Evolutionary conservation across 2,797 vertebrate genomes (phyloP), one percentile per base, ranked within the genome.

Genomic region (Balearica regulorum): DNA sequence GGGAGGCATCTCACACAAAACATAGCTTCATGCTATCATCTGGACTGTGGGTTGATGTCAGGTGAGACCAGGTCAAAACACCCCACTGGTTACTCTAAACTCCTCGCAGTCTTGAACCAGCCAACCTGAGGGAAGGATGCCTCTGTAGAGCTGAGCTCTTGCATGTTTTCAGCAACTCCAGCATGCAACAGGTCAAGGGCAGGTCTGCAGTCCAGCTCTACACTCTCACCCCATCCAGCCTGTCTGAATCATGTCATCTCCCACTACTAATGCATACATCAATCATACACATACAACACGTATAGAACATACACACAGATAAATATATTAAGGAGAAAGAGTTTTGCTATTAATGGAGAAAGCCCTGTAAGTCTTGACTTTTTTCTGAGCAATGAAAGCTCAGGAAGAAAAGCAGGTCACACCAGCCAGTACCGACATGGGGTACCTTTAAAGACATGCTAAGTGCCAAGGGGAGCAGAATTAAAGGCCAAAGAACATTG

Each of bases 21-120:
- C 31, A 66, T 2, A 31, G 16, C 10, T 39, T 43, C 0, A 3
- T 39, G 37, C 9, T 16, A 58, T 35, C 21, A 58, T 35, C 21
- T 1, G 0, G 43, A 44, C 25, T 48, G 18, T 12, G 8, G 33
- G 33, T 1, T 11, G 29, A 57, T 25, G 12, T 33, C 25, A 8
- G 13, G 24, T 53, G 53, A 70, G 53, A 43, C 4, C 28, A 83
- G 26, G 18, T 14, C 26, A 87, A 72, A 90, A 17, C 22, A 64
- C 11, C 6, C 6, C 20, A 31, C 0, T 2, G 11, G 4, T 87
- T 55, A 68, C 22, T 72, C 35, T 68, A 22, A 68, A 55, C 35
- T 48, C 29, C 44, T 39, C 9, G 1, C 41, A 83, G 48, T 7
- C 7, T 49, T 62, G 35, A 46, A 55, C 39, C 10, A 49, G 18